phyloP scores from a whole-genome alignment of 1,140 invertebrate species.

The Cotesia glomerata region DNA sequence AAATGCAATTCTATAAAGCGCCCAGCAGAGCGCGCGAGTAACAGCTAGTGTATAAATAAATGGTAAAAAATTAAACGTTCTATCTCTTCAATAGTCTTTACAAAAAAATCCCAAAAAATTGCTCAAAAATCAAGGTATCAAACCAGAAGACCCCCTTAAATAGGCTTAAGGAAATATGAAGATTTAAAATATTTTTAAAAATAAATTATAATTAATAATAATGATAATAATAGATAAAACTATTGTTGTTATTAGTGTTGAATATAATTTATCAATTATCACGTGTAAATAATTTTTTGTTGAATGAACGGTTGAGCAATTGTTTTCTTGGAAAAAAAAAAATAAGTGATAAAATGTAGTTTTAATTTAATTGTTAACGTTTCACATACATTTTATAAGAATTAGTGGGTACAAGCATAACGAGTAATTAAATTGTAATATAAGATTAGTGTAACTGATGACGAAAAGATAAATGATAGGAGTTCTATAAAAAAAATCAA shows the following conservation, averaged over 20 bases:
- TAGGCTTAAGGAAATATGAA: neutral
- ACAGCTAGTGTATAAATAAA: no score
- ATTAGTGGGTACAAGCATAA: neutral
- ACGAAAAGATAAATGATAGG: neutral
- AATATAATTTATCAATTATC: neutral
- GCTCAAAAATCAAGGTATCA: no score
- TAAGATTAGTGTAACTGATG: neutral
- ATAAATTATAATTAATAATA: neutral
- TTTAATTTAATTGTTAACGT: conserved; percentile 20
- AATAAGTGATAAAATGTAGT: neutral
- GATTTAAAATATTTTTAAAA: neutral
- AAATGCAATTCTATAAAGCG: no score
- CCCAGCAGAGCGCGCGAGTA: no score
- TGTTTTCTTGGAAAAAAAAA: neutral
- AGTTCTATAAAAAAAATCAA: neutral
- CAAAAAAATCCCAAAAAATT: no score
- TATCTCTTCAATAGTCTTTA: no score
- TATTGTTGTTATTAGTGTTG: no score
- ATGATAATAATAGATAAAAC: no score
- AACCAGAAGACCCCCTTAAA: no score
- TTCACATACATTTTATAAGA: conserved; percentile 10
- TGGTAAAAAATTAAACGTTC: no score
- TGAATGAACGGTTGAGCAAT: neutral
- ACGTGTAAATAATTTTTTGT: neutral
- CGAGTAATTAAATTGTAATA: neutral